Conservation (phyloP, 1,140 invertebrate species). For the Camponotus vicinus region DNA sequence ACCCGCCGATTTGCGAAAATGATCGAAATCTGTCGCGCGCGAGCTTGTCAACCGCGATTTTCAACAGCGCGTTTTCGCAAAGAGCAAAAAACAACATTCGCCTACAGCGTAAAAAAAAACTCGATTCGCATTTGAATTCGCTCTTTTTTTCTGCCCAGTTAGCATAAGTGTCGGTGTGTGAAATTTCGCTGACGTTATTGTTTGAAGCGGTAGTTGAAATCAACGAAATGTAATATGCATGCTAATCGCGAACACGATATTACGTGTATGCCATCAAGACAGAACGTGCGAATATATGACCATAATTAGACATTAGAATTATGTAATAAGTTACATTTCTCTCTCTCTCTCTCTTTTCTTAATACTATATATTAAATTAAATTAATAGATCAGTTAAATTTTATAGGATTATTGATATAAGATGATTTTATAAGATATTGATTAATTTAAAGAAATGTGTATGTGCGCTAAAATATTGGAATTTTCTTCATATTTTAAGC, state of each 20-base stretch:
- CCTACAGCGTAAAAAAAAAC: neutral
- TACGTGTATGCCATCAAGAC: constrained; percentile 33
- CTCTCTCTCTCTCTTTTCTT: neutral
- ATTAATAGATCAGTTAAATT: neutral
- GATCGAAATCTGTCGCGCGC: constrained; percentile 38
- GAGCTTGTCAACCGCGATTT: constrained; percentile 53
- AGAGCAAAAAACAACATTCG: constrained; percentile 10
- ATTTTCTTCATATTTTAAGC: neutral
- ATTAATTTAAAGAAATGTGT: neutral
- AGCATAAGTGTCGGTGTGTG: neutral
- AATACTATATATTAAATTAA: neutral
- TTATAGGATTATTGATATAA: neutral
- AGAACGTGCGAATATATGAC: constrained; percentile 33
- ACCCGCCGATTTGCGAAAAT: constrained; percentile 50
- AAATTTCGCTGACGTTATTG: constrained; percentile 56
- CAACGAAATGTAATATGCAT: constrained; percentile 58
- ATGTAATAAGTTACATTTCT: neutral
- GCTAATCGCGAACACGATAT: constrained; percentile 51
- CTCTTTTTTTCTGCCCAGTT: neutral
- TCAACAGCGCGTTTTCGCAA: neutral
- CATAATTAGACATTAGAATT: constrained; percentile 46
- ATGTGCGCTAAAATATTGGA: neutral
- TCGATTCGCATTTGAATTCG: constrained; percentile 41
- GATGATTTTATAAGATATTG: neutral
- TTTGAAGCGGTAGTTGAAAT: constrained; percentile 45